Evolutionary conservation across 2,113 vertebrate species (phyloP), one percentile per base, ranked within the genome.

Genomic region (Tautogolabrus adspersus): DNA sequence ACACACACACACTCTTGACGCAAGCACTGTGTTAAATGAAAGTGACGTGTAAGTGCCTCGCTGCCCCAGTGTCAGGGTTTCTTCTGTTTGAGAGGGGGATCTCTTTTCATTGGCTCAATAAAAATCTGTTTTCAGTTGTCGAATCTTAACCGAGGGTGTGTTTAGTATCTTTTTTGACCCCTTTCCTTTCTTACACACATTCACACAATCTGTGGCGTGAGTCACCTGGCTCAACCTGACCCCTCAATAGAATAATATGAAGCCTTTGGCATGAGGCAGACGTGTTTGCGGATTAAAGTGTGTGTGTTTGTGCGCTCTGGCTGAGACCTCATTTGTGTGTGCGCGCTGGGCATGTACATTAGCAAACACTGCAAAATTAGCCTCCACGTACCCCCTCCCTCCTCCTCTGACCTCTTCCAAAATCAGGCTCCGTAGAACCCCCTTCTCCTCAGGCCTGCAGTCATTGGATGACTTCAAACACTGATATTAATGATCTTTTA

Each of bases 11-110:
- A 61, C 82, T 72, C 73, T 26, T 54, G 69, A 75, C 52, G 55
- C 82, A 46, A 75, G 47, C 83, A 75, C 81, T 88, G 83, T 88
- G 82, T 82, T 74, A 73, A 71, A 66, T 72, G 74, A 79, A 84
- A 69, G 70, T 38, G 56, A 77, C 66, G 83, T 92, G 88, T 77
- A 91, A 93, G 91, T 93, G 91, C 91, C 91, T 93, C 90, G 84
- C 81, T 89, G 87, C 86, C 75, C 59, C 59, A 6, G 59, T 47
- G 54, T 77, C 74, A 62, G 75, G 77, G 63, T 82, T 73, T 73
- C 22, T 72, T 69, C 23, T 89, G 81, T 75, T 68, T 68, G 34
- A 81, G 69, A 68, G 68, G 54, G 60, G 16, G 26, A 66, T 16
- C 67, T 84, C 59, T 86, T 70, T 79, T 40, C 80, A 67, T 86